These are phyloP conservation scores for Catocala fraxini DNA, from an alignment of 2,888 invertebrate genomes.

Conservation along the genomic window DNA sequence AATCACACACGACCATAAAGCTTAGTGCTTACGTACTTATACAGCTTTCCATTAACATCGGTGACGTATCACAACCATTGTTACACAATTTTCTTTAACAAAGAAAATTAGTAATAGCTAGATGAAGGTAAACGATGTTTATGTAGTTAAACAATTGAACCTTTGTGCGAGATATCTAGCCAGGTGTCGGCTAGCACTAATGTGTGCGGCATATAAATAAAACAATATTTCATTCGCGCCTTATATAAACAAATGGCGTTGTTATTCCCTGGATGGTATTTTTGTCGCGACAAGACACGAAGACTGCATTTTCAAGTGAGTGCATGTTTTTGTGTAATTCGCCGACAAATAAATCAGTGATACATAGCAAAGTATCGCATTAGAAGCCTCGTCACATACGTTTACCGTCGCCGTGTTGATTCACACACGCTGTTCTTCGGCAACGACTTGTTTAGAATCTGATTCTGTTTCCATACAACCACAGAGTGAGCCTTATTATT, in stretches of 20 bases:
- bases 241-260: slow-evolving; percentile 50
- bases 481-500: slow-evolving; percentile 3
- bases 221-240: slow-evolving; percentile 53
- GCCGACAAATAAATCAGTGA: slow-evolving; percentile 49
- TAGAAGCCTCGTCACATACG: slow-evolving; percentile 47
- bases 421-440: slow-evolving; percentile 38
- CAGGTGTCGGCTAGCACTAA: slow-evolving; percentile 55
- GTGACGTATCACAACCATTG: slow-evolving; percentile 34
- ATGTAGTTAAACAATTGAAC: slow-evolving; percentile 48
- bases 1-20: slow-evolving; percentile 36
- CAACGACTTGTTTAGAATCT: slow-evolving; percentile 34
- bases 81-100: slow-evolving; percentile 42
- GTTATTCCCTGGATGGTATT: slow-evolving; percentile 50
- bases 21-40: slow-evolving; percentile 19
- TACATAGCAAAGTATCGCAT: slow-evolving; percentile 33
- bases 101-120: slow-evolving; percentile 44
- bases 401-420: slow-evolving; percentile 35
- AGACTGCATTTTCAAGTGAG: slow-evolving; percentile 51
- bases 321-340: slow-evolving; percentile 49
- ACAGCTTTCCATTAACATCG: slow-evolving; percentile 19
- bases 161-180: slow-evolving; percentile 52
- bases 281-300: slow-evolving; percentile 44
- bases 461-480: slow-evolving; percentile 13
- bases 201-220: slow-evolving; percentile 68
- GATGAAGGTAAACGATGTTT: slow-evolving; percentile 41